Evolutionary conservation across 2,113 vertebrate species (phyloP), one percentile per base, ranked within the genome.

Genomic region (Hiodon alosoides): DNA sequence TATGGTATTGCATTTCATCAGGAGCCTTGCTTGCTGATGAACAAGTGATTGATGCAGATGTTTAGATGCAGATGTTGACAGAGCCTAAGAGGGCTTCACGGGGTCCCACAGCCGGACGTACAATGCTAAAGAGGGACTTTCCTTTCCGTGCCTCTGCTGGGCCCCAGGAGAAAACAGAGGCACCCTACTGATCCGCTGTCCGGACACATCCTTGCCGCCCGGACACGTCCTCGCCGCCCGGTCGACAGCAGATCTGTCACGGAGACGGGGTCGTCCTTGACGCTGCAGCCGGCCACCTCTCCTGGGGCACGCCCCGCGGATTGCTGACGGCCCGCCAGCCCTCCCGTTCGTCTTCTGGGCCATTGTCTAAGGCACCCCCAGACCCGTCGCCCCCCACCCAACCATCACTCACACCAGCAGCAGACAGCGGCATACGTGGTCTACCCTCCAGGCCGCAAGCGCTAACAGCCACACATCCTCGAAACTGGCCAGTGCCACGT

Each of bases 341-440:
- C 61, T 61, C 31, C 31, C 31, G 31, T 31, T 2, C 31, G 31
- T 31, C 31, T 31, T 31, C 31, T 31, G 31, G 31, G 31, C 31
- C 31, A 31, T 31, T 31, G 31, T 31, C 31, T 31, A 31, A 31
- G 31, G 31, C 31, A 31, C 31, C 71, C 69, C 72, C 58, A 76
- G 75, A 78, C 75, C 70, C 17, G 62, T 69, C 79, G 67, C 6
- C 74, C 78, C 72, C 79, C 75, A 76, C 73, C 69, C 80, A 2
- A 31, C 31, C 88, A 92, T 91, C 90, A 85, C 85, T 89, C 87
- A 85, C 71, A 65, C 81, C 84, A 83, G 76, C 78, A 78, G 80
- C 74, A 83, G 88, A 88, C 88, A 86, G 87, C 85, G 64, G 76
- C 72, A 74, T 81, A 80, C 80, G 80, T 89, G 86, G 82, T 78